Evolutionary conservation across 2,888 invertebrate species (phyloP).

Genomic region (Melangyna quadrimaculata): DNA sequence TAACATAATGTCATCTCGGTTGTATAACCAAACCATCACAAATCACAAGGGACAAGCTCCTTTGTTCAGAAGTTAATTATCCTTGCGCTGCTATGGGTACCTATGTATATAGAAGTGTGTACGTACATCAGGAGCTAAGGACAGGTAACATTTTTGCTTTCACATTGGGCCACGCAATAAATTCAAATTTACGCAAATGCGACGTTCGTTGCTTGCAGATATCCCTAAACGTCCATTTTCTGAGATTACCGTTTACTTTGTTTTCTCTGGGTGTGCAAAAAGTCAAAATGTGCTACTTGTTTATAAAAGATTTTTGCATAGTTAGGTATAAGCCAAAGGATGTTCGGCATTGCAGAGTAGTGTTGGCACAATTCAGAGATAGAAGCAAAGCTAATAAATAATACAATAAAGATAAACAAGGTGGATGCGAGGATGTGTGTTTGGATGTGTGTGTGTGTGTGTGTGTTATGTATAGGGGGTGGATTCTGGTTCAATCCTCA

Average conservation of each 20-base stretch:
- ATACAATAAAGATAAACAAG: constrained; percentile 61
- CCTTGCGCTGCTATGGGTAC: neutral
- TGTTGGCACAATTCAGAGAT: constrained; percentile 39
- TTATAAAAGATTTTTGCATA: constrained; percentile 10
- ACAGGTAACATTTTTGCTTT: neutral
- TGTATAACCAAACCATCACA: constrained; percentile 7
- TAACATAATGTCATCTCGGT: constrained; percentile 41
- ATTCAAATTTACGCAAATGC: constrained; percentile 65
- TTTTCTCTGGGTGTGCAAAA: neutral
- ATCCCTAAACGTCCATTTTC: constrained; percentile 54
- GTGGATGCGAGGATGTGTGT: neutral
- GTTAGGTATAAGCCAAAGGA: constrained; percentile 4
- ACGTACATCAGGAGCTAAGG: neutral
- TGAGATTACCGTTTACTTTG: constrained; percentile 59
- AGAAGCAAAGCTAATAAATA: constrained; percentile 57
- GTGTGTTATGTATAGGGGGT: neutral
- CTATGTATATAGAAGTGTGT: neutral
- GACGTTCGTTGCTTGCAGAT: constrained; percentile 54
- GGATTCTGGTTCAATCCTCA: neutral
- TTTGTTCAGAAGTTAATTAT: constrained; percentile 29
- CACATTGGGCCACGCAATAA: constrained; percentile 48
- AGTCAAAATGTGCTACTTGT: constrained; percentile 27
- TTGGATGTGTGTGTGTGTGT: neutral
- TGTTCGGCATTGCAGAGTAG: neutral
- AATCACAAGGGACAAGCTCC: constrained; percentile 26